Conservation (phyloP, 2,797 vertebrate genomes). For the Philypnodon macrostomus region DNA sequence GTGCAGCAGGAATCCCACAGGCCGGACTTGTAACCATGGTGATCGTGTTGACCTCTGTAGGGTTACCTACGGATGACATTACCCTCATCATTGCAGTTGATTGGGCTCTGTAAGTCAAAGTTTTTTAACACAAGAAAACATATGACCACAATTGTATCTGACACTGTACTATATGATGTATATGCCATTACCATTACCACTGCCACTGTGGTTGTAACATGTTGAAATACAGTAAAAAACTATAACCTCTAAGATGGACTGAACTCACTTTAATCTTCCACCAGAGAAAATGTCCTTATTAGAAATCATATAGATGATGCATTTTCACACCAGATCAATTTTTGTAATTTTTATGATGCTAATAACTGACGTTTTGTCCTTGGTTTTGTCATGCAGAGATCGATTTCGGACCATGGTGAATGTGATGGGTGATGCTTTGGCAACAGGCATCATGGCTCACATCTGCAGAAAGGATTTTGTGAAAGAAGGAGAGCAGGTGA, state of each 20-base stretch:
- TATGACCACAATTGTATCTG: too few relatives aligned
- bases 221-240: too few relatives aligned
- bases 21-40: slow-evolving; percentile 98
- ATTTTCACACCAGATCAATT: not conserved
- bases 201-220: too few relatives aligned
- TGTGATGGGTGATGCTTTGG: slow-evolving; percentile 92
- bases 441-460: slow-evolving; percentile 97
- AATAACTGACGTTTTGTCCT: not conserved
- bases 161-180: too few relatives aligned
- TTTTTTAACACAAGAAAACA: slow-evolving; percentile 5
- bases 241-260: not conserved
- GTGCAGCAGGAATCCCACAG: slow-evolving; percentile 95
- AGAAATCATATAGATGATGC: not conserved
- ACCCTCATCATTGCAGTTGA: slow-evolving; percentile 94
- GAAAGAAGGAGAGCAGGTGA: slow-evolving; percentile 89
- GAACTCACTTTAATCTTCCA: not conserved
- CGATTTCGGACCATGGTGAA: slow-evolving; percentile 98
- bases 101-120: slow-evolving; percentile 92
- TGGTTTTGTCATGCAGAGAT: slow-evolving; percentile 77
- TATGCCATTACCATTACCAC: too few relatives aligned
- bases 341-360: not conserved
- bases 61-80: slow-evolving; percentile 96
- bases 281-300: slow-evolving; percentile 1
- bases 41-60: slow-evolving; percentile 96
- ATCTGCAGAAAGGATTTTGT: slow-evolving; percentile 95